Percentiles rank a stretch among this genome's conserved stretches.
Evolutionary conservation across 1,140 invertebrate species (phyloP).

Genomic region (Sarcophaga bullata): DNA sequence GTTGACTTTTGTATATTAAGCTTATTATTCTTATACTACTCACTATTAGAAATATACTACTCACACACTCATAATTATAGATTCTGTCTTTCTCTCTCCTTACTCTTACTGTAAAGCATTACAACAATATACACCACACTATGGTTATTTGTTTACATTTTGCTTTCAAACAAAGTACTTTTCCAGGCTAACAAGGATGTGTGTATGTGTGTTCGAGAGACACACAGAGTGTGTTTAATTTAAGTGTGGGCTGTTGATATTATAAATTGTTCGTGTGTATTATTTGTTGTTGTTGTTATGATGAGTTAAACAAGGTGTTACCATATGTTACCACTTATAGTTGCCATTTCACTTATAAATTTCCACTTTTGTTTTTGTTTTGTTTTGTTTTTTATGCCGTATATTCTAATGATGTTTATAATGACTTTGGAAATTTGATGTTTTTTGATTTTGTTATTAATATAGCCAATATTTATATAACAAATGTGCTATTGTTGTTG

Average conservation of each 20-base stretch:
- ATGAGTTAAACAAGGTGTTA: constrained; percentile 30
- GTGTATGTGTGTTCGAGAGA: neutral
- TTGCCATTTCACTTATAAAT: neutral
- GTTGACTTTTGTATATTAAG: constrained; percentile 28
- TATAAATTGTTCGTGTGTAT: neutral
- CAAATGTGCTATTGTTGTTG: neutral
- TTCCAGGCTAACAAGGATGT: neutral
- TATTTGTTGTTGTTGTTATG: neutral
- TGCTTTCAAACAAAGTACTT: neutral
- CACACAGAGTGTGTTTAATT: neutral
- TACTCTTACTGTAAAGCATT: neutral
- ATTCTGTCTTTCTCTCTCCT: neutral
- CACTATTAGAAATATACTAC: too few species aligned
- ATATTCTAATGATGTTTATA: constrained; percentile 34
- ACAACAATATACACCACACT: too few species aligned
- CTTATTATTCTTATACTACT: neutral
- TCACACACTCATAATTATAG: neutral
- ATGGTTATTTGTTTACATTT: neutral
- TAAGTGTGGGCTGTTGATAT: neutral
- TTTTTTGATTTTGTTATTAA: too few species aligned
- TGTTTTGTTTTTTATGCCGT: neutral
- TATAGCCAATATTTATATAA: too few species aligned
- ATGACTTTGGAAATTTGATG: constrained; percentile 21
- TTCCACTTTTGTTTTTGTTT: neutral
- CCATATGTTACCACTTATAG: constrained; percentile 31